phyloP scores from a whole-genome alignment of 1,140 invertebrate genomes.

The Drosophila ficusphila region DNA sequence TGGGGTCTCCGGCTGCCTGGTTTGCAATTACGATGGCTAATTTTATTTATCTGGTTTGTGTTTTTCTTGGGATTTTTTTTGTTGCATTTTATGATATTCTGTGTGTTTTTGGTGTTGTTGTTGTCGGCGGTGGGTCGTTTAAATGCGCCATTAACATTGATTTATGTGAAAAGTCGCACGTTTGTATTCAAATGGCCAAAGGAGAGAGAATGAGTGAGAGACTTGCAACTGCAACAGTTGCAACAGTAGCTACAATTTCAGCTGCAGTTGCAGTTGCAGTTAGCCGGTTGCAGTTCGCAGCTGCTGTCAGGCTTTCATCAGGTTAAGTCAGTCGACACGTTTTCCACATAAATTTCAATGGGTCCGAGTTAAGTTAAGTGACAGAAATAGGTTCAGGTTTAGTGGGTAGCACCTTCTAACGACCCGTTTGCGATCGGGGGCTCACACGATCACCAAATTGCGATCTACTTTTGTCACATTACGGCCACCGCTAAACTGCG shows the following conservation, averaged over 20 bases:
- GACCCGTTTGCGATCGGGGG: slow-evolving; percentile 31
- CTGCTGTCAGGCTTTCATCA: slow-evolving; percentile 60
- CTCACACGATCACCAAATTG: slow-evolving; percentile 54
- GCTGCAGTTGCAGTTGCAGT: slow-evolving; percentile 6
- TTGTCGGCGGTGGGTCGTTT: slow-evolving; percentile 50
- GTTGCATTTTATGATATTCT: slow-evolving; percentile 41
- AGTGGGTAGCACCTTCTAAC: slow-evolving; percentile 53
- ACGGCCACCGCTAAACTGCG: slow-evolving; percentile 24
- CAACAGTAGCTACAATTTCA: slow-evolving; percentile 10
- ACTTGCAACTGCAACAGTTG: slow-evolving; percentile 35
- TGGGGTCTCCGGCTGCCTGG: slow-evolving; percentile 46
- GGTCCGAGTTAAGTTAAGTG: slow-evolving; percentile 39
- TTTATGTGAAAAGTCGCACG: slow-evolving; percentile 74
- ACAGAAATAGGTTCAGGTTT: slow-evolving; percentile 45
- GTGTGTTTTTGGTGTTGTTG: slow-evolving; percentile 18
- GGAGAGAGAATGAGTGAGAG: slow-evolving; percentile 33
- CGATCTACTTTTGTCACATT: slow-evolving; percentile 72
- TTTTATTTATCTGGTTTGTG: slow-evolving; percentile 65
- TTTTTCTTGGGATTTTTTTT: slow-evolving; percentile 37
- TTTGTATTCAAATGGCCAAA: slow-evolving; percentile 65
- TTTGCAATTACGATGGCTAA: slow-evolving; percentile 70
- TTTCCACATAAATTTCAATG: slow-evolving; percentile 69
- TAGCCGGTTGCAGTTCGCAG: slow-evolving; percentile 21
- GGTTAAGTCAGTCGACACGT: slow-evolving; percentile 60
- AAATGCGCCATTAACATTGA: slow-evolving; percentile 70